Conservation (phyloP, 2,797 vertebrate genomes). For the Epinephelus coioides region DNA sequence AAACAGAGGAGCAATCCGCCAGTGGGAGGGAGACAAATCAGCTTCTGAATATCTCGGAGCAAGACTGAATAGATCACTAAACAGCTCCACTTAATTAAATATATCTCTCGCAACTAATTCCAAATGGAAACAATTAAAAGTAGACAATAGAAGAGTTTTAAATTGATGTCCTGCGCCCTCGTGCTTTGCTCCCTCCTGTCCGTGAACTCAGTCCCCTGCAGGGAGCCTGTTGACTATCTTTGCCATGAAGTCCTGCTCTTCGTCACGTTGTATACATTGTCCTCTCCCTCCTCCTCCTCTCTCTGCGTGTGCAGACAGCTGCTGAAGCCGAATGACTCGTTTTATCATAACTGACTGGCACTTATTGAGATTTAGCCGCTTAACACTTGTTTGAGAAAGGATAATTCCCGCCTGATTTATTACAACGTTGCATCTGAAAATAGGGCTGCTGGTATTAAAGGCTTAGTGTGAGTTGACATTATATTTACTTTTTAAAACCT, state of each 20-base stretch:
- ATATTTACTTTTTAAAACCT: constrained; percentile 33
- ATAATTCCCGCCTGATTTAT: constrained; percentile 40
- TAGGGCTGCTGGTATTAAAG: constrained; percentile 30
- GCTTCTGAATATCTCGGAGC: constrained; percentile 8
- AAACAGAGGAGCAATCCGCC: neutral
- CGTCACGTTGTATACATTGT: constrained; percentile 38
- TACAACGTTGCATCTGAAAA: constrained; percentile 3
- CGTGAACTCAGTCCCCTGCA: neutral
- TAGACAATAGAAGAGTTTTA: neutral
- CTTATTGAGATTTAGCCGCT: constrained; percentile 37
- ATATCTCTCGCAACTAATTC: neutral
- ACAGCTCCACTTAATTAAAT: constrained; percentile 11
- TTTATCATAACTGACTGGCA: constrained; percentile 48
- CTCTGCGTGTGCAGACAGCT: constrained; percentile 15
- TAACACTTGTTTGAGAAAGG: constrained; percentile 42
- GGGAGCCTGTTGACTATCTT: constrained; percentile 43
- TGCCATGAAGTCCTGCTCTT: constrained; percentile 43
- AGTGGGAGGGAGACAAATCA: constrained; percentile 29
- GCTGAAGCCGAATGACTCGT: constrained; percentile 5
- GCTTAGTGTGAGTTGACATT: constrained; percentile 36
- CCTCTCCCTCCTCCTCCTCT: neutral
- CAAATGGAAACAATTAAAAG: constrained; percentile 23
- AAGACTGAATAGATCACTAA: constrained; percentile 24
- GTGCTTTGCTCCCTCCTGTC: neutral
- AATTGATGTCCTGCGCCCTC: neutral